A percentile compares a stretch with the other conserved stretches of the same genome.
Evolutionary conservation across 1,140 invertebrate species (phyloP).

Genomic region (Drosophila mojavensis): DNA sequence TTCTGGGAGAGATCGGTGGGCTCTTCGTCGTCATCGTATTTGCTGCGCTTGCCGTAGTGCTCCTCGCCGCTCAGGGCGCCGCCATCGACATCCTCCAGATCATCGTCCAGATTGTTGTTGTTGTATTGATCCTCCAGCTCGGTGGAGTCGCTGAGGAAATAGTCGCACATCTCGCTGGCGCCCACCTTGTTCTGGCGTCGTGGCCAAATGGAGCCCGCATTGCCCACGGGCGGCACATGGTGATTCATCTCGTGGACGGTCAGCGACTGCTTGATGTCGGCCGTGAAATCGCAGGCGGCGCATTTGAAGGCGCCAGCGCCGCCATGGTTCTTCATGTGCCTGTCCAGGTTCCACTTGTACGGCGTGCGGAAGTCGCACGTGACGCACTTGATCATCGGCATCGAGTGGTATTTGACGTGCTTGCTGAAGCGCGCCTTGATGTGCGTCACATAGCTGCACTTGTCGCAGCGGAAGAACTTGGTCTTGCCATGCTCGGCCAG

Average conservation of each 20-base stretch:
- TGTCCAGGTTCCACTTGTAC: slow-evolving; percentile 90
- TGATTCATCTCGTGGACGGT: slow-evolving; percentile 96
- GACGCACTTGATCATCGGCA: slow-evolving; percentile 96
- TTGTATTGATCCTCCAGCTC: slow-evolving; percentile 80
- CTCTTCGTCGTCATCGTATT: slow-evolving; percentile 85
- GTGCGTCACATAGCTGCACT: slow-evolving; percentile 95
- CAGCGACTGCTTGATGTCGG: slow-evolving; percentile 95
- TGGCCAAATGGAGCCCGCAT: slow-evolving; percentile 85
- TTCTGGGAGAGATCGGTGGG: slow-evolving; percentile 85
- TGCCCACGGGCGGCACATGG: slow-evolving; percentile 90
- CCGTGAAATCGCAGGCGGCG: slow-evolving; percentile 94
- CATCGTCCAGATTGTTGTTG: slow-evolving; percentile 80
- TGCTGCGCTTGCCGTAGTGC: slow-evolving; percentile 68
- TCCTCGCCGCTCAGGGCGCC: slow-evolving; percentile 52
- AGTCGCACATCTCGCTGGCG: slow-evolving; percentile 86
- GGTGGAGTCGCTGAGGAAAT: slow-evolving; percentile 78
- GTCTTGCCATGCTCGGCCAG: slow-evolving; percentile 86
- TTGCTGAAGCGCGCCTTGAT: slow-evolving; percentile 95
- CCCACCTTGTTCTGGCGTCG: slow-evolving; percentile 88
- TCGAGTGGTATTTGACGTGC: slow-evolving; percentile 96
- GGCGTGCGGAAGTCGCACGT: slow-evolving; percentile 96
- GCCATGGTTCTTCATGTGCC: slow-evolving; percentile 95
- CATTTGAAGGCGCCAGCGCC: slow-evolving; percentile 93
- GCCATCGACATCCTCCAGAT: slow-evolving; percentile 61
- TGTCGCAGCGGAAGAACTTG: slow-evolving; percentile 92